Base-by-base conservation (phyloP, 2,888 invertebrate genomes). In the Ceraclea dissimilis region DNA sequence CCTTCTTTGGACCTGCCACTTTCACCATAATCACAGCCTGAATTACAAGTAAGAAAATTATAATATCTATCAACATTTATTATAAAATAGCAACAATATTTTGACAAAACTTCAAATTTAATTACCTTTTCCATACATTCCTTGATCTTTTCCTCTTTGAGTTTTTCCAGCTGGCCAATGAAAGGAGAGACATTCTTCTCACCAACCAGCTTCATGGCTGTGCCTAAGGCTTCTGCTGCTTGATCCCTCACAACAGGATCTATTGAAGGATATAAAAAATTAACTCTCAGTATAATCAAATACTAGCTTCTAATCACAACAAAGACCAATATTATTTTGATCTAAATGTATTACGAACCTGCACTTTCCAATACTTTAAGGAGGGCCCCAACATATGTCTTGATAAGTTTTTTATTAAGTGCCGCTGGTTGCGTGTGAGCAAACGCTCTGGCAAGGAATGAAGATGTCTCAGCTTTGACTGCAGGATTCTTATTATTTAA, bases 81-180 rank as follows among this genome's bases (percentile, higher is more conserved):
- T 44, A 11, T 13, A 44, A 31, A 31, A 31, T 31, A 31, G 31
- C 11, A 31, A 31, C 6, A 31, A 31, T n/a, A n/a, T n/a, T n/a
- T n/a, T n/a, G n/a, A n/a, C n/a, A n/a, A n/a, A n/a, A n/a, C n/a
- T n/a, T n/a, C n/a, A n/a, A n/a, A n/a, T n/a, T n/a, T n/a, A 4
- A 39, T 39, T 39, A 76, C 78, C 72, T 95, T 96, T 51, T 97
- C 95, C 64, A 88, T 88, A 66, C 84, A 90, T 69, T 98, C 98
- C 71, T 93, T 93, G 49, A 98, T 88, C 76, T 96, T 98, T 48
- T 85, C 82, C 82, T 95, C 88, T 73, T 97, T 98, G 26, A 95
- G 73, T 44, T 84, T 82, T 69, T 99, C 98, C 1, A 98, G 72
- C 69, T 97, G 97, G 1, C 84, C 83, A 19, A 97, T 79, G 68